Base-by-base conservation (phyloP, 2,113 vertebrate species). In the Catharus minimus region DNA sequence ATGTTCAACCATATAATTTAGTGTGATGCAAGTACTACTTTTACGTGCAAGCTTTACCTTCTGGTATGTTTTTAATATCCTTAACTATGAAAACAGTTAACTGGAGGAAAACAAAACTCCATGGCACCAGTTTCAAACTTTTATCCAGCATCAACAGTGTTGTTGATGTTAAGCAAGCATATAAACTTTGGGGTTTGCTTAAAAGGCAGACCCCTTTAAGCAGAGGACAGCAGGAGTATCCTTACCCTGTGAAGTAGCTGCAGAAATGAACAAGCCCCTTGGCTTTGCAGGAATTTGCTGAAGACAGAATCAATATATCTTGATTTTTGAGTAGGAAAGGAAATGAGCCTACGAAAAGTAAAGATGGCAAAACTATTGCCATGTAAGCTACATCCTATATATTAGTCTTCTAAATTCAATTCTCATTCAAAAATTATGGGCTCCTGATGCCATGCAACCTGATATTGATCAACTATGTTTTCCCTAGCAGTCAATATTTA, bases 151-250 rank as follows among this genome's bases (percentile, higher is more conserved):
- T 21, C 46, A 38, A 30, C 26, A 43, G 8, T 6, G 15, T 24
- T 2, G 0, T 15, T 0, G 0, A 10, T 33, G 26, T 38, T 69
- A 38, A 72, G 20, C 3, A 39, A 72, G 27, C 7, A 2, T 14
- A 39, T 8, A 43, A 13, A 38, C 33, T 50, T 18, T 7, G 38
- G 15, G 13, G 3, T 38, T 57, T 90, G 56, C 39, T 53, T 38
- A 20, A 47, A 68, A 13, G 19, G 38, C 32, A 6, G 23, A 76
- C 46, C 9, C 5, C 16, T 50, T 84, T 36, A 49, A 57, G 43
- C 13, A 17, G 43, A 74, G 23, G 12, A 30, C 62, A 68, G 36
- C 52, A 72, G 44, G 17, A 53, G 14, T 43, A 16, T n/a, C 23
- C 28, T 41, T 74, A 20, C 15, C 21, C 28, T 15, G 5, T 50